Conservation (phyloP, 1,140 invertebrate species). For the Hirudo medicinalis region DNA sequence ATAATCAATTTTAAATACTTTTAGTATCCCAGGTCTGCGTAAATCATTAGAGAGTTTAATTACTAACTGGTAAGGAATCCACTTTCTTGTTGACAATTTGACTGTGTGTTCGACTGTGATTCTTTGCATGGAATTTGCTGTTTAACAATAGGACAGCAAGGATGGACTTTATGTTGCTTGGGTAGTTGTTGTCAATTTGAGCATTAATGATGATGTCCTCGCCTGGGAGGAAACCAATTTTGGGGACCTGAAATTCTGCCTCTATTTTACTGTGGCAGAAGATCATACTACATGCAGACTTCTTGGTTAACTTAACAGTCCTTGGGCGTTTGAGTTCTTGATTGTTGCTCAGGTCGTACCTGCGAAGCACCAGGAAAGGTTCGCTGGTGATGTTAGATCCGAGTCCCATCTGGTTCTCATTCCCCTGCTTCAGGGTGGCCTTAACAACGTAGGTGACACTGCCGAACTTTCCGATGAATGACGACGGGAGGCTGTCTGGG, state of each 20-base stretch:
- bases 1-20: background rate
- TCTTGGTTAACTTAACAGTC: slow-evolving; percentile 24
- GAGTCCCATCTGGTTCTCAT: slow-evolving; percentile 25
- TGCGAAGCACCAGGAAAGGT: slow-evolving; percentile 35
- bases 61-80: slow-evolving; percentile 28
- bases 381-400: slow-evolving; percentile 36
- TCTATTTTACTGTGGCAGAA: slow-evolving; percentile 33
- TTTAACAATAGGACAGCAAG: slow-evolving; percentile 35
- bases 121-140: slow-evolving; percentile 33
- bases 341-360: slow-evolving; percentile 19
- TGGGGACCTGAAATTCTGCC: slow-evolving; percentile 27
- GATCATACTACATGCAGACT: slow-evolving; percentile 26
- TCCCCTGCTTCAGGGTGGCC: slow-evolving; percentile 28
- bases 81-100: slow-evolving; percentile 38
- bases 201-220: slow-evolving; percentile 36
- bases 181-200: slow-evolving; percentile 27
- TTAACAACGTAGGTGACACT: slow-evolving; percentile 40
- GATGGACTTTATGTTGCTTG: slow-evolving; percentile 28
- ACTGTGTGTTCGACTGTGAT: slow-evolving; percentile 26
- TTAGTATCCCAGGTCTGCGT: background rate
- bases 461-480: slow-evolving; percentile 40
- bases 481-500: slow-evolving; percentile 35
- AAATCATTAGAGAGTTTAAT: background rate
- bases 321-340: slow-evolving; percentile 19
- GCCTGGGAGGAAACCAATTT: slow-evolving; percentile 32